These are phyloP conservation scores for Sebastes steindachneri DNA, from an alignment of 2,797 vertebrate genomes.

Conservation along the genomic window DNA sequence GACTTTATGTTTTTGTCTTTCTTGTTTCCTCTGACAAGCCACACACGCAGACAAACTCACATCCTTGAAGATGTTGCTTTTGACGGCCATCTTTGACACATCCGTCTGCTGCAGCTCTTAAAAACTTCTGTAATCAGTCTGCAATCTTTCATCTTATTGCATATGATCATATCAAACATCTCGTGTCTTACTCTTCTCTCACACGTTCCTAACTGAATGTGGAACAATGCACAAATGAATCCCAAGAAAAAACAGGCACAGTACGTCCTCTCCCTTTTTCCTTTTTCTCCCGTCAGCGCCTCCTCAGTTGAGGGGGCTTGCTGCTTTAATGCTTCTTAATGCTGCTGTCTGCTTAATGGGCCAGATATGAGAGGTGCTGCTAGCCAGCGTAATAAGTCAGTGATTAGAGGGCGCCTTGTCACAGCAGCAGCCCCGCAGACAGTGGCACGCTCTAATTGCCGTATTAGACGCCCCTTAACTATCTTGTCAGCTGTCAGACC, in stretches of 20 bases:
- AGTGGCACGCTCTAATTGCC: constrained; percentile 86
- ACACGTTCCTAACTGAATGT: constrained; percentile 21
- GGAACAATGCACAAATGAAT: constrained; percentile 58
- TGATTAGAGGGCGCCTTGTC: constrained; percentile 90
- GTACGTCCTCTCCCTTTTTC: constrained; percentile 58
- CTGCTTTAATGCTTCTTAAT: constrained; percentile 90
- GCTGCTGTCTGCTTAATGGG: constrained; percentile 88
- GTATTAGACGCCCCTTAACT: constrained; percentile 87
- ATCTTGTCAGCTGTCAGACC: constrained; percentile 81
- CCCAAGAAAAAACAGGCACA: constrained; percentile 48
- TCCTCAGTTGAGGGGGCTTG: constrained; percentile 60
- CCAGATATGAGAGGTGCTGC: constrained; percentile 88
- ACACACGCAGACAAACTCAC: constrained; percentile 16
- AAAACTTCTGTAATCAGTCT: constrained; percentile 7
- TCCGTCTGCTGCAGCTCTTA: constrained; percentile 4
- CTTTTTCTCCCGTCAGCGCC: constrained; percentile 69
- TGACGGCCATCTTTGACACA: constrained; percentile 35
- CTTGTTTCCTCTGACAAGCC: constrained; percentile 35
- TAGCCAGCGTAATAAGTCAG: constrained; percentile 85
- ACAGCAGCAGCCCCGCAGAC: constrained; percentile 87
- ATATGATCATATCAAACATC: constrained; percentile 32
- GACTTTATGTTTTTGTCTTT: constrained; percentile 2
- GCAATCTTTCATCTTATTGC: constrained; percentile 39
- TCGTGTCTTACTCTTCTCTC: constrained; percentile 28
- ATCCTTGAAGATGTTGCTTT: constrained; percentile 24